Percentiles rank a stretch among this genome's conserved stretches.
phyloP scores from a whole-genome alignment of 2,797 vertebrate genomes.

The Artibeus jamaicensis region DNA sequence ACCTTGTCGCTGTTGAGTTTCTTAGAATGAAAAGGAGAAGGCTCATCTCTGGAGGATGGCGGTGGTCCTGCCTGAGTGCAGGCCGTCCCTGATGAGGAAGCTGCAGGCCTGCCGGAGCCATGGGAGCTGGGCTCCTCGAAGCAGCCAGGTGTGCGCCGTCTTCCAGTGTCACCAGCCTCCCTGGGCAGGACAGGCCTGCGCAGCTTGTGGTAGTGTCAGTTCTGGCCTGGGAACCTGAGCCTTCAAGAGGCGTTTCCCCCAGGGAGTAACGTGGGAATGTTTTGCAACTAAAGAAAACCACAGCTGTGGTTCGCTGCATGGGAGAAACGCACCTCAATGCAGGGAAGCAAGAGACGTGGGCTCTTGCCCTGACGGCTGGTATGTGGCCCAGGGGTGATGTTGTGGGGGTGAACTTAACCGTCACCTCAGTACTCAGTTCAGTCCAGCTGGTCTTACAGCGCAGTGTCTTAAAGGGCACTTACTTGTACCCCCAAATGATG shows the following conservation, averaged over 20 bases:
- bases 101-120: not conserved
- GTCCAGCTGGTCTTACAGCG: not conserved
- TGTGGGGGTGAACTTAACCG: accelerated
- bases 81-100: not conserved
- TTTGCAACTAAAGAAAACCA: not conserved
- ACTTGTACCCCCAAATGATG: too few relatives aligned
- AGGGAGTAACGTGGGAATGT: not conserved
- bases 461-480: not conserved
- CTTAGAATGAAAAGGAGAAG: not conserved
- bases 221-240: not conserved
- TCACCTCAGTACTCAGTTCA: not conserved
- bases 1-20: not conserved
- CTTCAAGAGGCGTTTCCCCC: not conserved
- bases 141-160: not conserved
- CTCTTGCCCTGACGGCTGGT: not conserved
- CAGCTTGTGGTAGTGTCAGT: not conserved
- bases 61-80: not conserved
- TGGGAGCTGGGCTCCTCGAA: not conserved
- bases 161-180: not conserved
- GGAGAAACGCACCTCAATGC: not conserved
- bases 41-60: not conserved
- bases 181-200: not conserved
- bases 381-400: not conserved
- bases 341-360: not conserved
- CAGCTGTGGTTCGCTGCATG: accelerated